These are phyloP conservation scores for Micoletzkya japonica DNA, from an alignment of 2,888 invertebrate species.

Conservation along the genomic window DNA sequence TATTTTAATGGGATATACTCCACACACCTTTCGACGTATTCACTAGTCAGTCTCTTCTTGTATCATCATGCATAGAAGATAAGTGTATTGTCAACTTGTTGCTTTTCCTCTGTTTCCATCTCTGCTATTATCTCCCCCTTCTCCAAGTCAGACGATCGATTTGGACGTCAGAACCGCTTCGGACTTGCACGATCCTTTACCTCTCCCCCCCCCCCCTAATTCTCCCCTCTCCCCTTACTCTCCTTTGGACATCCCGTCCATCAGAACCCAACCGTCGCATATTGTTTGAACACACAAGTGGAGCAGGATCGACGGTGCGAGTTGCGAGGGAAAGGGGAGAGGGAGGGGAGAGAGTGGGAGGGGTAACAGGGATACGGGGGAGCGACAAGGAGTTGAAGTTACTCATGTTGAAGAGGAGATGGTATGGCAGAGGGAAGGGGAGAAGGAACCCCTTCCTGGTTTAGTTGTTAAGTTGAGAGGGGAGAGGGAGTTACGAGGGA, in stretches of 20 bases:
- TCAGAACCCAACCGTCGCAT: no score
- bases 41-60: no score
- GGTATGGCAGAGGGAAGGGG: no score
- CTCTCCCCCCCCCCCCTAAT: not conserved
- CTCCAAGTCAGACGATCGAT: not conserved
- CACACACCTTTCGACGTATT: no score
- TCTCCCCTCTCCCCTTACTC: not conserved
- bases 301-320: not conserved
- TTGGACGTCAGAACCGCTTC: not conserved
- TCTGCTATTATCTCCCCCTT: not conserved
- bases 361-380: not conserved
- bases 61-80: no score
- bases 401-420: no score
- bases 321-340: not conserved
- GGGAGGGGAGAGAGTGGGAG: slow-evolving; percentile 3
- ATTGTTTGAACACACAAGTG: no score
- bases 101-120: not conserved
- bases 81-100: no score
- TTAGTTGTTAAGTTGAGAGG: slow-evolving; percentile 3
- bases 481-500: not conserved
- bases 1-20: no score
- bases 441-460: no score
- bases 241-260: not conserved
- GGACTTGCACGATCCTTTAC: not conserved
- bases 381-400: no score